These are phyloP conservation scores for Riptortus pedestris DNA, from an alignment of 1,140 invertebrate species.

Conservation along the genomic window DNA sequence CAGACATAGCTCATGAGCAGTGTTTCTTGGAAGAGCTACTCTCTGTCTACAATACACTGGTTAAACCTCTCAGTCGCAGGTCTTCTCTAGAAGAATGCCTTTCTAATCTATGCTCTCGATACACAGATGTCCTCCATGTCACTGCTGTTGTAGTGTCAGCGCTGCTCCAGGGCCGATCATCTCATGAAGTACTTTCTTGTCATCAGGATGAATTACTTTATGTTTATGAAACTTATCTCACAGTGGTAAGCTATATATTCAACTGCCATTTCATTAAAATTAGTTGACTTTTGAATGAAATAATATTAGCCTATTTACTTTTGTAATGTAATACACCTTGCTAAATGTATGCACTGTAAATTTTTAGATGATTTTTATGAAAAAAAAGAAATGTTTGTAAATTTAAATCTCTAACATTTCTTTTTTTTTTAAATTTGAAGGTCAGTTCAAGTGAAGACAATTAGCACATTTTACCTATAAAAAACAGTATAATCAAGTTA, in stretches of 20 bases:
- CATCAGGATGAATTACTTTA: conserved; percentile 51
- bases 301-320: too few relatives aligned
- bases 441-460: too few relatives aligned
- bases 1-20: conserved; percentile 51
- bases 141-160: conserved; percentile 54
- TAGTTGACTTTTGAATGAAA: too few relatives aligned
- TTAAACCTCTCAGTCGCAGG: conserved; percentile 26
- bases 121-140: conserved; percentile 57
- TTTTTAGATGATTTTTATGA: too few relatives aligned
- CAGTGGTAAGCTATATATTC: conserved; percentile 1
- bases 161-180: conserved; percentile 25
- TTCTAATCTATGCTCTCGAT: conserved; percentile 35
- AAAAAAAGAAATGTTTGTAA: too few relatives aligned
- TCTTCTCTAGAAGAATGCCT: conserved; percentile 28
- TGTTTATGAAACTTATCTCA: conserved; percentile 40
- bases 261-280: too few relatives aligned
- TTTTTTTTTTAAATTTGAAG: too few relatives aligned
- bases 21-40: conserved; percentile 57
- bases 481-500: too few relatives aligned
- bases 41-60: conserved; percentile 37
- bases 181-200: conserved; percentile 41
- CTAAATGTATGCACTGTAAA: too few relatives aligned
- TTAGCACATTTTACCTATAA: too few relatives aligned
- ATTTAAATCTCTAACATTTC: too few relatives aligned
- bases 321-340: too few relatives aligned